Conservation (phyloP, 2,113 vertebrate genomes). For the Hydrolagus affinis region DNA sequence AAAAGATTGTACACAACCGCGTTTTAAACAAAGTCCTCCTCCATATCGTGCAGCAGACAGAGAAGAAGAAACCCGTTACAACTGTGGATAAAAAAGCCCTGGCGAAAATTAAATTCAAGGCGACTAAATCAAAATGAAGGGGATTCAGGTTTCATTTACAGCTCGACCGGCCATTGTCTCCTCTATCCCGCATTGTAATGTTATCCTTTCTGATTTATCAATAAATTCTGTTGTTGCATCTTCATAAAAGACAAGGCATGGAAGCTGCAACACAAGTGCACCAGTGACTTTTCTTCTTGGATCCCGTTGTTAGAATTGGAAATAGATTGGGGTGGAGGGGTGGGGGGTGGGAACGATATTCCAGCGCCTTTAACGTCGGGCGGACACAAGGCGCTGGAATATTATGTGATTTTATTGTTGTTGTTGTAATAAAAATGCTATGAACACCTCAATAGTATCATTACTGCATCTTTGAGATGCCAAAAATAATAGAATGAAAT, state of each 20-base stretch:
- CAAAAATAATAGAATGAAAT: no score
- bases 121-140: neutral
- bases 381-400: no score
- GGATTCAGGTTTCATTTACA: neutral
- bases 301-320: neutral
- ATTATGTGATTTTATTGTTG: no score
- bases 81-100: neutral
- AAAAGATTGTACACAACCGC: neutral
- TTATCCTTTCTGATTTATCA: neutral
- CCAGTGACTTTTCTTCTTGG: neutral
- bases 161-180: neutral
- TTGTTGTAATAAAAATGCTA: no score
- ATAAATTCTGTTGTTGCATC: neutral
- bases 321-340: no score
- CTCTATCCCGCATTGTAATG: neutral
- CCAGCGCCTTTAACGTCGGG: no score
- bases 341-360: no score
- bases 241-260: neutral
- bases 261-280: neutral
- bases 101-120: no score
- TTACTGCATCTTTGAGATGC: no score
- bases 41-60: slow-evolving; percentile 22
- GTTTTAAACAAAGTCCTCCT: slow-evolving; percentile 2
- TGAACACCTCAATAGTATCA: no score
- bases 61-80: neutral